These are phyloP conservation scores for Eupsilia transversa DNA, from an alignment of 2,888 invertebrate species.

Conservation along the genomic window DNA sequence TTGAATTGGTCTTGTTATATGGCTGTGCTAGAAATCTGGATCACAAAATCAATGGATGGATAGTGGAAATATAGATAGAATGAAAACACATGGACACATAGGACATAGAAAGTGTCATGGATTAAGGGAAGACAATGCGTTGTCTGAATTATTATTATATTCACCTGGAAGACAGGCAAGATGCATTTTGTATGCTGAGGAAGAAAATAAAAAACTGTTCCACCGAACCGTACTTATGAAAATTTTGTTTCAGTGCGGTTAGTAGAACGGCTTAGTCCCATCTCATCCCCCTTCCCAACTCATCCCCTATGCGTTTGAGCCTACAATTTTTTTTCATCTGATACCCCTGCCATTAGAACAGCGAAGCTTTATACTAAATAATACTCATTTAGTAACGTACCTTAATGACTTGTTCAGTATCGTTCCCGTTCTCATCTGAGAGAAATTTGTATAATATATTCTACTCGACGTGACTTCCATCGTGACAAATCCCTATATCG, in stretches of 20 bases:
- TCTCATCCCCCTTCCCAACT: too few relatives aligned
- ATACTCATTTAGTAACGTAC: background rate
- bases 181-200: background rate
- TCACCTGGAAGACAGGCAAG: background rate
- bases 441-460: too few relatives aligned
- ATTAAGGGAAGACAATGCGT: background rate
- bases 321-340: too few relatives aligned
- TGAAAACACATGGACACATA: background rate
- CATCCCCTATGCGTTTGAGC: too few relatives aligned
- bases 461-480: background rate
- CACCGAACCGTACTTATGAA: too few relatives aligned
- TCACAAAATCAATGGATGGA: background rate
- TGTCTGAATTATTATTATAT: background rate
- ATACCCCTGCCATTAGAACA: too few relatives aligned
- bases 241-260: too few relatives aligned
- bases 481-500: background rate
- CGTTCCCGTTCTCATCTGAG: background rate
- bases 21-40: background rate
- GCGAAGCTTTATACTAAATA: too few relatives aligned
- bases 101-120: background rate
- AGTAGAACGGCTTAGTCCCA: too few relatives aligned
- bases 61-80: background rate
- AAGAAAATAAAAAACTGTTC: too few relatives aligned
- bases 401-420: background rate
- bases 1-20: conserved; percentile 3